A percentile compares a stretch with the other conserved stretches of the same genome.
Conservation (phyloP, 1,140 invertebrate genomes). For the Ceratina japonica region DNA sequence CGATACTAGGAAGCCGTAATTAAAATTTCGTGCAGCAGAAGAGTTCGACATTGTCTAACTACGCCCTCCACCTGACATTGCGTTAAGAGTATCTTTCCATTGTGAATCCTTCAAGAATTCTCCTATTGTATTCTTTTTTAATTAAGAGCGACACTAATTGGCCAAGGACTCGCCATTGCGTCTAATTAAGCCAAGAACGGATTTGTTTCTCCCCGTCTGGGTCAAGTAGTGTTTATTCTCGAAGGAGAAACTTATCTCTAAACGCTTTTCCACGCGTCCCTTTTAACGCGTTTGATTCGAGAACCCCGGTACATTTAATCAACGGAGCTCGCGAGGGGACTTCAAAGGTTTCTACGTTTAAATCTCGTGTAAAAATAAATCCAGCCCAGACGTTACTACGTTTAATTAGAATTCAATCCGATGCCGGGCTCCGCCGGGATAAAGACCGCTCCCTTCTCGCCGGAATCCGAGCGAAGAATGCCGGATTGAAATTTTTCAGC, state of each 20-base stretch:
- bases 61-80: neutral
- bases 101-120: neutral
- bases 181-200: constrained; percentile 14
- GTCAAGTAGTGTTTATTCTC: neutral
- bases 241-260: neutral
- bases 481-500: neutral
- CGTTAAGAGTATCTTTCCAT: neutral
- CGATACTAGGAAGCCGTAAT: neutral
- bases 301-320: neutral
- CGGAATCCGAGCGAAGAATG: no score
- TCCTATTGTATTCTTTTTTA: constrained; percentile 27
- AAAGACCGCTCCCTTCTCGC: no score
- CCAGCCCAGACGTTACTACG: no score
- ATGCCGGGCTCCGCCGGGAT: no score
- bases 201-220: constrained; percentile 3
- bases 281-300: constrained; percentile 1
- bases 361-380: no score
- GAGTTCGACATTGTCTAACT: neutral
- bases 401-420: no score
- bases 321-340: no score
- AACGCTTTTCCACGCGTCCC: neutral
- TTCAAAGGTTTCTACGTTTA: neutral
- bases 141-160: constrained; percentile 39
- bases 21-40: neutral
- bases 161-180: constrained; percentile 13